Percentiles rank a stretch among this genome's conserved stretches.
Conservation (phyloP, 1,140 invertebrate species). For the Saccostrea echinata region DNA sequence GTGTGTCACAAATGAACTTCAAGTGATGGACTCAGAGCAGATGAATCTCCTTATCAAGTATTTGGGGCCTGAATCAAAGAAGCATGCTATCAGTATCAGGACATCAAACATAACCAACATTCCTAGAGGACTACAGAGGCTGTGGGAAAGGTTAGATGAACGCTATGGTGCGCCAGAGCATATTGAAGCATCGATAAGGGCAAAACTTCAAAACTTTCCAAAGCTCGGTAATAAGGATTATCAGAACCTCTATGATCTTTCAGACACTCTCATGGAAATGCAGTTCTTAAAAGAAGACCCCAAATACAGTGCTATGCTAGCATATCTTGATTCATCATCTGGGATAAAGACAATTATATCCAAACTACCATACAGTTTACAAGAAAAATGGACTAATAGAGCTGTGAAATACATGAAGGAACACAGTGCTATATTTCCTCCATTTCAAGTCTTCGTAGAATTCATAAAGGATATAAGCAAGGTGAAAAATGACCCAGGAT, state of each 20-base stretch:
- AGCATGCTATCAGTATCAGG: conserved; percentile 49
- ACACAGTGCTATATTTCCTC: conserved; percentile 49
- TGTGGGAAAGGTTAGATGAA: conserved; percentile 56
- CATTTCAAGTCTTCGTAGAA: conserved; percentile 49
- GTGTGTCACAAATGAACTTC: conserved; percentile 38
- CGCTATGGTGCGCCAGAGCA: conserved; percentile 57
- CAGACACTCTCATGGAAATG: conserved; percentile 56
- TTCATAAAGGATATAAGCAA: conserved; percentile 42
- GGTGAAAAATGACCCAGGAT: conserved; percentile 41
- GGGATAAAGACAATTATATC: conserved; percentile 52
- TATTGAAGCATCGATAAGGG: conserved; percentile 48
- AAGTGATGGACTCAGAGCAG: conserved; percentile 43
- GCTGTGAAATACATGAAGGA: conserved; percentile 49
- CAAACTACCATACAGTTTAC: conserved; percentile 51
- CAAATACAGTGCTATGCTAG: conserved; percentile 44
- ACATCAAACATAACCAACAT: conserved; percentile 47
- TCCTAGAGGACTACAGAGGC: conserved; percentile 16
- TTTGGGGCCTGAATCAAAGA: conserved; percentile 47
- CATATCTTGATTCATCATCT: conserved; percentile 57
- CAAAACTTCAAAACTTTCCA: conserved; percentile 53
- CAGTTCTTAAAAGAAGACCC: conserved; percentile 48
- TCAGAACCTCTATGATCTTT: conserved; percentile 57
- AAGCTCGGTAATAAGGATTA: conserved; percentile 53
- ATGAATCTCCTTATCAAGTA: conserved; percentile 59
- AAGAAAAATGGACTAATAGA: conserved; percentile 57